Conservation (phyloP, 2,797 vertebrate genomes). For the Cichlasoma orientale region DNA sequence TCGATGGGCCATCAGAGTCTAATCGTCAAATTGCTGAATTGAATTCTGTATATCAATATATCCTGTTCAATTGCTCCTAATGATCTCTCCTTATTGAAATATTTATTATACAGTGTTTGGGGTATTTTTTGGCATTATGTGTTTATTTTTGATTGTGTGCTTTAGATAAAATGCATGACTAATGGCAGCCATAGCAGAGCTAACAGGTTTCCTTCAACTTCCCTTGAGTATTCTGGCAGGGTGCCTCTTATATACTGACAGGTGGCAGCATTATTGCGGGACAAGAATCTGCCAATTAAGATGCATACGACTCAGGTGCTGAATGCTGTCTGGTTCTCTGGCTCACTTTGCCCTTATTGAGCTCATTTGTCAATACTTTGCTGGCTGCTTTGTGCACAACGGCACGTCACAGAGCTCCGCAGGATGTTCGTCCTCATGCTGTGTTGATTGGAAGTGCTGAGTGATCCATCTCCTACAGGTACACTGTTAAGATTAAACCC, state of each 20-base stretch:
- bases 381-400: background rate
- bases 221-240: background rate
- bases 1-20: too few species aligned
- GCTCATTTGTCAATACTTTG: conserved; percentile 31
- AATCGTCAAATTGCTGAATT: too few species aligned
- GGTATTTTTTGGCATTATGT: background rate
- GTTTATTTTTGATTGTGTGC: background rate
- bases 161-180: background rate
- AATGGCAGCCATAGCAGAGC: background rate
- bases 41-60: too few species aligned
- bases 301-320: conserved; percentile 12
- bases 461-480: conserved; percentile 28
- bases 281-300: background rate
- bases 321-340: background rate
- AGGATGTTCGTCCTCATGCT: background rate
- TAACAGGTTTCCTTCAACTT: background rate
- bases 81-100: too few species aligned
- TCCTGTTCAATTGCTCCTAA: too few species aligned
- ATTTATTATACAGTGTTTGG: too few species aligned
- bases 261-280: background rate
- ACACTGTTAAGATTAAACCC: conserved; percentile 30
- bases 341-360: background rate
- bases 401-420: background rate
- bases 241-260: conserved; percentile 11
- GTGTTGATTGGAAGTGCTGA: conserved; percentile 26